Conservation (phyloP, 2,888 invertebrate genomes). For the Tetragonula carbonaria region DNA sequence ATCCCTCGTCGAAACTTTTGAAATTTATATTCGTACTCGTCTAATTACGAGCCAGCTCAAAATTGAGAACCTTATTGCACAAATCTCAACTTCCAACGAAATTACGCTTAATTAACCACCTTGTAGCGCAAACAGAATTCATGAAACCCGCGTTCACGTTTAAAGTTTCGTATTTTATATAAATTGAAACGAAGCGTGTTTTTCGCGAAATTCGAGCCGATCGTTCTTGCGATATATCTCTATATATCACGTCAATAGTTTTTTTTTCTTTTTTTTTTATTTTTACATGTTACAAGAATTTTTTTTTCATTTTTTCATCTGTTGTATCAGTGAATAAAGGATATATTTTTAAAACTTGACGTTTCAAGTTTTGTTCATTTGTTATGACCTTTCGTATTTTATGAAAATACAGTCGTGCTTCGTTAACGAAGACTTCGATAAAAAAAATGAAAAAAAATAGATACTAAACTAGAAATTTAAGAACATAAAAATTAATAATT, state of each 20-base stretch:
- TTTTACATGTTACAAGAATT: background rate
- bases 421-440: too few species aligned
- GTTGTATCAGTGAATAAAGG: too few species aligned
- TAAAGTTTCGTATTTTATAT: background rate
- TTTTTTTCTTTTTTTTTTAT: background rate
- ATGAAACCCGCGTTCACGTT: background rate
- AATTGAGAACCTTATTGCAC: background rate
- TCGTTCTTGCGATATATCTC: background rate
- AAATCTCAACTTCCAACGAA: background rate
- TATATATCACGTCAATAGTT: background rate
- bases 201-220: background rate
- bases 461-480: too few species aligned
- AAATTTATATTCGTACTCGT: background rate
- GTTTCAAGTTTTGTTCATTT: too few species aligned
- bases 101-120: conserved; percentile 1
- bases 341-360: too few species aligned
- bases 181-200: background rate
- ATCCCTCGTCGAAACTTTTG: background rate
- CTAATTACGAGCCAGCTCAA: background rate
- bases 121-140: background rate
- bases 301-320: too few species aligned
- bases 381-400: too few species aligned
- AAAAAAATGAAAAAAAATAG: too few species aligned
- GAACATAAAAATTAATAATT: too few species aligned
- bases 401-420: too few species aligned